Evolutionary conservation across 1,140 invertebrate genomes (phyloP), one percentile per base, ranked within the genome.

Genomic region (Ylistrum balloti): DNA sequence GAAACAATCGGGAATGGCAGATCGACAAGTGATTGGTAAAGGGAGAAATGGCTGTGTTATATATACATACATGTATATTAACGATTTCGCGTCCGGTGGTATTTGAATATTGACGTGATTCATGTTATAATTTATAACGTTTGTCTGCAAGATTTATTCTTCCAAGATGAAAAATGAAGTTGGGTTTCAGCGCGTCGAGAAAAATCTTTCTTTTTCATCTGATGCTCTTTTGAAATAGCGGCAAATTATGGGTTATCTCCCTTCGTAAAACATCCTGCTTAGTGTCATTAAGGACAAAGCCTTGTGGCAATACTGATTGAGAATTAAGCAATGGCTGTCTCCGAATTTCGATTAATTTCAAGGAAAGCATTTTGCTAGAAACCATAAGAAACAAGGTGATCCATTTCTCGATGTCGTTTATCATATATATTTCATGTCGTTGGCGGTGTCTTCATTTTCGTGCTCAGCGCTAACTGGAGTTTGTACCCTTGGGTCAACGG

Each of bases 341-440:
- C 28, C 5, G 56, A 74, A 74, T 74, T 74, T 7, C 28, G 56
- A 74, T 74, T 74, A n/a, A 74, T 74, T 74, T 74, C 7, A 74
- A 17, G 22, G n/a, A 28, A 74, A 74, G 28, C n/a, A 9, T 74
- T 28, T 74, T 28, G 56, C 56, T 28, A n/a, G 56, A 74, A 74
- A 74, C 56, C n/a, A 5, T 74, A 74, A 28, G n/a, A 74, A 74
- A 74, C 56, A 74, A n/a, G 28, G n/a, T 28, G 28, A 74, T 74
- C 56, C n/a, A 74, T 74, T 74, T 28, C 56, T 74, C 28, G 22
- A 28, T 74, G 56, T 74, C 56, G 56, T 74, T 74, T n/a, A 74
- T 74, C 56, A 74, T 74, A 74, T 74, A 74, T 74, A 17, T 74
- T 74, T 74, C 56, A 74, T 74, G 56, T 74, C 56, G 56, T 74